Conservation (phyloP, 37 sponge, comb jelly and placozoan genomes). For the Chondrosia reniformis region DNA sequence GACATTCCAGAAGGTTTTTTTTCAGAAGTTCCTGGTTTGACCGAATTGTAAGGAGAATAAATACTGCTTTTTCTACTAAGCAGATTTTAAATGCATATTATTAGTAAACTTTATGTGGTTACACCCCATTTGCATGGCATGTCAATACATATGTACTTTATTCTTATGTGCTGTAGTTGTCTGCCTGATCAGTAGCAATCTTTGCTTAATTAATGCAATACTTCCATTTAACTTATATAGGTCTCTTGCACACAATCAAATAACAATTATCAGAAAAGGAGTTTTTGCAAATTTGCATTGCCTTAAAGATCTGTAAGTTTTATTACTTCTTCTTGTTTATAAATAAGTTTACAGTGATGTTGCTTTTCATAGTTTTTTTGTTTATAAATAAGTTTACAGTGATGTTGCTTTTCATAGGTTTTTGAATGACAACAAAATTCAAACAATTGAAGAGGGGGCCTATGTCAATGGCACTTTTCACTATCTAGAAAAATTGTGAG, state of each 20-base stretch:
- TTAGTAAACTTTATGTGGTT: too few species aligned
- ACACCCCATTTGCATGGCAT: too few species aligned
- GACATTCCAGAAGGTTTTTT: slow-evolving; percentile 7
- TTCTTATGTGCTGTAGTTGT: too few species aligned
- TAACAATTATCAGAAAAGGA: not conserved
- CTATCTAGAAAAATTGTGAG: slow-evolving; percentile 4
- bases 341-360: not conserved
- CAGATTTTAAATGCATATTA: too few species aligned
- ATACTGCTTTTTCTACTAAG: not conserved
- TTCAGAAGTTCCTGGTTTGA: not conserved
- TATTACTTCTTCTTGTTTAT: not conserved
- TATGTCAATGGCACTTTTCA: not conserved
- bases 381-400: not conserved
- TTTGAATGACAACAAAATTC: not conserved
- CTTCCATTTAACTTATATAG: not conserved
- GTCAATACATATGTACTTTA: too few species aligned
- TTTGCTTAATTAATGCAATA: too few species aligned
- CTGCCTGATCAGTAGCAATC: too few species aligned
- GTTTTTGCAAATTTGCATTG: slow-evolving; percentile 31
- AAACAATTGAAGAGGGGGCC: not conserved
- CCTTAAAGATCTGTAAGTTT: slow-evolving; percentile 23
- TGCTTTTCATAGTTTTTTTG: not conserved
- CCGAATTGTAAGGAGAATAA: not conserved
- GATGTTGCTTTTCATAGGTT: not conserved
- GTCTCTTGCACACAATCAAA: slow-evolving; percentile 35